These are phyloP conservation scores for Phrynosoma blainvillii DNA, from an alignment of 2,113 vertebrate genomes.

Conservation along the genomic window DNA sequence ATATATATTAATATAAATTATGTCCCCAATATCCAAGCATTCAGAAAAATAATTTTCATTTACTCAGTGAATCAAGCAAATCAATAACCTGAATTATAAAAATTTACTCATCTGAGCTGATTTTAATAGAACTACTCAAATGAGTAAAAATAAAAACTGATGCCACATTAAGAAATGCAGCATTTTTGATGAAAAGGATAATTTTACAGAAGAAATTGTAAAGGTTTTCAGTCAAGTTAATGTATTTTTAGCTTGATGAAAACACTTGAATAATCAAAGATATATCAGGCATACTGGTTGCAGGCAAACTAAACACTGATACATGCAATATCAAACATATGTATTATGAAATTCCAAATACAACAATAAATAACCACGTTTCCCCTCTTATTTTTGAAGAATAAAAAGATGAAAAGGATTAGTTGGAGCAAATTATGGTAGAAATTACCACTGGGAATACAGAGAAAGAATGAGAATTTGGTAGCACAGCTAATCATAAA, in stretches of 20 bases:
- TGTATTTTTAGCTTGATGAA: conserved; percentile 18
- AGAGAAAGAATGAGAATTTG: conserved; percentile 50
- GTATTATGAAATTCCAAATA: conserved; percentile 40
- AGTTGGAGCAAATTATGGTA: conserved; percentile 23
- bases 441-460: conserved; percentile 34
- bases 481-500: conserved; percentile 16
- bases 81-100: neutral
- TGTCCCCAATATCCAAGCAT: neutral
- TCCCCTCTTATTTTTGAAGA: conserved; percentile 58
- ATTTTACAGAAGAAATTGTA: neutral
- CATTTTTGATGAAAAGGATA: conserved; percentile 10
- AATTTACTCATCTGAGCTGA: conserved; percentile 1
- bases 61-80: conserved; percentile 22
- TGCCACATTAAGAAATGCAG: conserved; percentile 8
- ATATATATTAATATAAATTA: neutral
- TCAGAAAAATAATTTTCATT: neutral
- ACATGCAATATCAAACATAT: neutral
- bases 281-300: conserved; percentile 47
- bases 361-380: conserved; percentile 41
- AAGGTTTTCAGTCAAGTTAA: conserved; percentile 43
- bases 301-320: conserved; percentile 23
- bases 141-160: neutral
- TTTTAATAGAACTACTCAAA: neutral
- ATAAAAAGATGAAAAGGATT: conserved; percentile 54
- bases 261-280: conserved; percentile 38